Evolutionary conservation across 1,140 invertebrate genomes (phyloP), one percentile per base, ranked within the genome.

Genomic region (Drosophila kohkoa): DNA sequence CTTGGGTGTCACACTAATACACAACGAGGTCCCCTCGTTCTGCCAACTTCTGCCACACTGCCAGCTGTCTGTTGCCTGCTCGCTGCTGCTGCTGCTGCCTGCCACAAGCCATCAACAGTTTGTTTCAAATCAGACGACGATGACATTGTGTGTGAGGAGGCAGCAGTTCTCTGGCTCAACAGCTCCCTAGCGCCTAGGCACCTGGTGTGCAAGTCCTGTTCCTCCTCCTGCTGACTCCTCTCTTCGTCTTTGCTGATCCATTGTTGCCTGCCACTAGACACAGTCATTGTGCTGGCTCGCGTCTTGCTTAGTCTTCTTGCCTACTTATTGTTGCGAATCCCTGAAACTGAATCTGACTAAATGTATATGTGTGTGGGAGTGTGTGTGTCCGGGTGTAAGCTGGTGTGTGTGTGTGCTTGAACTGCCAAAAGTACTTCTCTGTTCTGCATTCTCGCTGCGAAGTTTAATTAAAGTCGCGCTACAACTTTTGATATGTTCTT

Each of bases 81-180:
- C 41, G 57, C 43, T 25, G 20, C 28, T 52, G 63, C 38, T 11
- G 70, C 68, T 52, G 63, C 38, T n/a, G 70, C 68, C 68, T 87
- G 82, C 82, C 85, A 87, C 83, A 88, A 89, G 85, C 85, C 83
- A 89, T 88, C 83, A 88, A 88, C 83, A 88, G 83, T 88, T 89
- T 88, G 83, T 81, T 83, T 89, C 85, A 88, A 88, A 88, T 87
- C 83, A 87, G 80, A 80, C 83, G 68, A 79, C 79, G 82, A 87
- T 87, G 82, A 86, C 82, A 87, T 87, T 87, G 82, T 86, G 79
- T 77, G 35, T 10, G 35, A 8, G 30, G 20, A 25, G 82, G 75
- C 82, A 86, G 8, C 70, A 59, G 63, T 28, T 16, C 46, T 11
- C 45, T 52, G 46, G 45, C 20, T 25, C 32, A 51, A 52, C 58